Evolutionary conservation across 2,888 invertebrate genomes (phyloP).

Genomic region (Myopa tessellatipennis): DNA sequence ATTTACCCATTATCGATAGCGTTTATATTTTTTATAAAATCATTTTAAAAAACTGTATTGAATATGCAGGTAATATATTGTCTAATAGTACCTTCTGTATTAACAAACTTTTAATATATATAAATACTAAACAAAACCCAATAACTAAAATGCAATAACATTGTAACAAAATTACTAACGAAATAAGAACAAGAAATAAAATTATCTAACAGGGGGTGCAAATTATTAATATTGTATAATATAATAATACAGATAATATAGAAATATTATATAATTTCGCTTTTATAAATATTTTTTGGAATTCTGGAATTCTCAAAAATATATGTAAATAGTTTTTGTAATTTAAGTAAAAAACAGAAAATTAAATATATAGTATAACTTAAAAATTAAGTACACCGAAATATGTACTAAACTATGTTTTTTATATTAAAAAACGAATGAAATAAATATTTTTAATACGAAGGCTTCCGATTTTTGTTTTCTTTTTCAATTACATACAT

Average conservation of each 20-base stretch:
- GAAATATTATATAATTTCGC: not conserved
- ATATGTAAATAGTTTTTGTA: not conserved
- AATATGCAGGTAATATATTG: not conserved
- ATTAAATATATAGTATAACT: not conserved
- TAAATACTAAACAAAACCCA: not conserved
- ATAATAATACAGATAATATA: not conserved
- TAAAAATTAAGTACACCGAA: constrained; percentile 24
- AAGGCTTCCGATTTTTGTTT: not conserved
- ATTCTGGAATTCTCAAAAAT: constrained; percentile 8
- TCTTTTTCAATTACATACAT: not conserved
- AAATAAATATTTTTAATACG: constrained; percentile 37
- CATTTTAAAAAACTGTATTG: not conserved
- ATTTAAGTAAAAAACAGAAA: not conserved
- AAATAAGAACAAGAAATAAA: not conserved
- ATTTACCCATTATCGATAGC: not conserved
- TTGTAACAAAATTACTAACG: not conserved
- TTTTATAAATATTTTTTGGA: not conserved
- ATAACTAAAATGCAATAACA: not conserved
- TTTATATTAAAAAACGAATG: constrained; percentile 35
- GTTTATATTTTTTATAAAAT: not conserved
- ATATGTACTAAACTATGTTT: constrained; percentile 26
- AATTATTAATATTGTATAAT: too few relatives aligned
- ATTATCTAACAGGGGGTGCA: not conserved
- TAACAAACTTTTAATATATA: not conserved
- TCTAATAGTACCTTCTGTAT: constrained; percentile 21